These are phyloP conservation scores for Iselma pallidipennis DNA, from an alignment of 2,888 invertebrate genomes.

Conservation along the genomic window DNA sequence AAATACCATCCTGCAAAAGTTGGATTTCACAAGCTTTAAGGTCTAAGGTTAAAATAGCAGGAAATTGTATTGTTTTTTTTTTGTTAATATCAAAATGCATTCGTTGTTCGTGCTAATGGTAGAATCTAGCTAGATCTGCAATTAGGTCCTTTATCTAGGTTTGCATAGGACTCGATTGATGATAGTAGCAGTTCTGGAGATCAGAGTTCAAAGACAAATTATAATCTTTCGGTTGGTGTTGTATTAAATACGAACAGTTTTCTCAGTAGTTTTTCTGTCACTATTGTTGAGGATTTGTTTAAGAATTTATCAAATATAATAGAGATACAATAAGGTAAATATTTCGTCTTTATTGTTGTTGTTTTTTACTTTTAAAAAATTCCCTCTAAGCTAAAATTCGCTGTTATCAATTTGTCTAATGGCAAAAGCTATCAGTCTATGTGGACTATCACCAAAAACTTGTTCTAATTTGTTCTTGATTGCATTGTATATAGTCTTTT, in stretches of 20 bases:
- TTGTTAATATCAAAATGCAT: not conserved
- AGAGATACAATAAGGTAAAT: not conserved
- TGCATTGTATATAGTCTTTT: not conserved
- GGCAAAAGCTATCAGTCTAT: not conserved
- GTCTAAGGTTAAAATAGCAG: not conserved
- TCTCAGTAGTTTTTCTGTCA: not conserved
- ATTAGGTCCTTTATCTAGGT: slow-evolving; percentile 1
- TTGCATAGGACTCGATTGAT: not conserved
- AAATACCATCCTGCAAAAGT: not conserved
- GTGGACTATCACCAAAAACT: not conserved
- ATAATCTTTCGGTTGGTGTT: not conserved
- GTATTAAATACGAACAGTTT: not conserved
- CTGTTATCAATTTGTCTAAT: slow-evolving; percentile 1
- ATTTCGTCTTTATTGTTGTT: not conserved
- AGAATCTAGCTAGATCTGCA: not conserved
- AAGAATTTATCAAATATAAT: not conserved
- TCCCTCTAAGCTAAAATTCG: not conserved
- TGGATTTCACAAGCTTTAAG: not conserved
- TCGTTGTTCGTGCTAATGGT: not conserved
- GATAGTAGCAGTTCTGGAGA: not conserved
- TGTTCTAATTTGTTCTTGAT: slow-evolving; percentile 1
- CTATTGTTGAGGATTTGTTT: not conserved
- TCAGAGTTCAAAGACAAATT: slow-evolving; percentile 1
- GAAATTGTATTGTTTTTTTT: not conserved
- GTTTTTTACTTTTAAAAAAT: not conserved